These are phyloP conservation scores for Enteromius treurensis DNA, from an alignment of 2,797 vertebrate genomes.

Conservation along the genomic window DNA sequence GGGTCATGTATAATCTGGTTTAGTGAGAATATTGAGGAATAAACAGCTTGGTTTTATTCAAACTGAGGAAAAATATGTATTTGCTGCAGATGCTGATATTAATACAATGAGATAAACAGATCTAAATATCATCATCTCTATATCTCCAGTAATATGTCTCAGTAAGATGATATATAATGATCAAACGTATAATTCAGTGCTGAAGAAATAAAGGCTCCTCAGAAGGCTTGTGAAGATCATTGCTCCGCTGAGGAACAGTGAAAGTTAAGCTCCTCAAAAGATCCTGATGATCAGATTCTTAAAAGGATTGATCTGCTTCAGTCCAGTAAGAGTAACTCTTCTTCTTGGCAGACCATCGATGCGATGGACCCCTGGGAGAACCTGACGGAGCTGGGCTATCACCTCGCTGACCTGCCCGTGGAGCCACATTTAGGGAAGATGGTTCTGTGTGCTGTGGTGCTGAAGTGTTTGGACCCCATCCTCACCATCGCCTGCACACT, in stretches of 20 bases:
- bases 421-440: conserved; percentile 98
- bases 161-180: background rate
- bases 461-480: conserved; percentile 95
- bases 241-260: too few species aligned
- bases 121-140: background rate
- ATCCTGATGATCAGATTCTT: background rate
- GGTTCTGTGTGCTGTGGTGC: conserved; percentile 89
- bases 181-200: background rate
- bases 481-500: conserved; percentile 94
- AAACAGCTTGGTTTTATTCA: background rate
- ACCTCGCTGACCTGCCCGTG: conserved; percentile 90
- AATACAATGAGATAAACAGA: background rate
- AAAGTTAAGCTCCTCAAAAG: background rate
- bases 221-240: too few species aligned
- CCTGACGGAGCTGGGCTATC: conserved; percentile 91
- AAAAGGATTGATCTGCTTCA: background rate
- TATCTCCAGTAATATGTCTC: background rate
- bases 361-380: conserved; percentile 92
- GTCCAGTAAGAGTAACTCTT: background rate
- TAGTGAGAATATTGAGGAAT: background rate
- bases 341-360: conserved; percentile 82
- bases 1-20: background rate
- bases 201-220: background rate
- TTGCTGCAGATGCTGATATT: background rate
- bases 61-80: background rate